Base-by-base conservation (phyloP, 2,888 invertebrate species). In the Thera obeliscata region DNA sequence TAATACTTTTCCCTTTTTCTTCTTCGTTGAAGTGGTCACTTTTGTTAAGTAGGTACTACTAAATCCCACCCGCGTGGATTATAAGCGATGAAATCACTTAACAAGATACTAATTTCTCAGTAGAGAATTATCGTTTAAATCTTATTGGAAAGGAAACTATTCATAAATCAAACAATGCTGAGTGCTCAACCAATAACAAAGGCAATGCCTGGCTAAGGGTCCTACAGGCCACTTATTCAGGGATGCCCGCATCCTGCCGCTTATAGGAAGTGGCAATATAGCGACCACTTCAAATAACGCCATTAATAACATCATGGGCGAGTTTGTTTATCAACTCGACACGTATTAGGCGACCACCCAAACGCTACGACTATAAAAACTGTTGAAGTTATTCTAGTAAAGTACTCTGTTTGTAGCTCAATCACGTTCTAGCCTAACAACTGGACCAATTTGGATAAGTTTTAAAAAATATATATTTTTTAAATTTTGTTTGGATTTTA, bases 221-320 rank as follows among this genome's bases (percentile, higher is more conserved):
- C 48, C 43, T 60, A n/a, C 41, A 70, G 69, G 64, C 73, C 78
- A 75, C 63, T 61, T 48, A 56, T n/a, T 12, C 61, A 58, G 67
- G 59, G 67, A 64, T 67, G 73, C 83, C 83, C 83, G 82, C 82
- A 83, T 83, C 81, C 83, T 81, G 77, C 64, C 22, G 72, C 50
- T 67, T 63, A 66, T 36, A 59, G 59, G 66, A 61, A 67, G 63
- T 52, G 67, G 63, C 49, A 55, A 49, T 36, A 50, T 52, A 22
- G 56, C 49, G 54, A 67, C 66, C 68, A 66, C 65, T 72, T 70
- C 64, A 35, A 52, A 67, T 38, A 61, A 56, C 56, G 61, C 55
- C 56, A 56, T 60, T 63, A 64, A 69, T 65, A 67, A 61, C 60
- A 64, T 70, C 70, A 69, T 69, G 72, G 69, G 43, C 56, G 65